A percentile compares a stretch with the other conserved stretches of the same genome.
Evolutionary conservation across 2,888 invertebrate species (phyloP).

Genomic region (Sinelater perroti): DNA sequence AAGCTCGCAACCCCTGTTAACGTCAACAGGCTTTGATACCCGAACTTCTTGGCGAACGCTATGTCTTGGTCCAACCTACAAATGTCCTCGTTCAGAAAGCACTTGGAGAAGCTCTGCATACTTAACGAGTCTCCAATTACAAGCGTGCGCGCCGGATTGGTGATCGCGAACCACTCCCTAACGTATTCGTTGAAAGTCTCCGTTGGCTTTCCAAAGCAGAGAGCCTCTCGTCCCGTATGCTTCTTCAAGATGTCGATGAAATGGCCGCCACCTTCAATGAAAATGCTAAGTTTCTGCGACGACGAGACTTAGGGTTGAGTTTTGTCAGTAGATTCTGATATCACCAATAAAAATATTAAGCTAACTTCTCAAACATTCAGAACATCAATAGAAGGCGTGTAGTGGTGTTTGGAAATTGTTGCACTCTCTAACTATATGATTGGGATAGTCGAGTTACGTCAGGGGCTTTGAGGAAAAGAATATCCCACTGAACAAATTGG

Average conservation of each 20-base stretch:
- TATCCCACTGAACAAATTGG: no score
- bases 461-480: no score
- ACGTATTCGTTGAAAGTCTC: slow-evolving; percentile 62
- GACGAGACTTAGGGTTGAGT: no score
- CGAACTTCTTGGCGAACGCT: slow-evolving; percentile 73
- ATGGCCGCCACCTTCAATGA: no score
- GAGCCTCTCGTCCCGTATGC: slow-evolving; percentile 59
- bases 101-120: slow-evolving; percentile 40
- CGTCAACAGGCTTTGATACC: slow-evolving; percentile 78
- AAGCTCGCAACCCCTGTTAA: slow-evolving; percentile 66
- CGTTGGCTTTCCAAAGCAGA: slow-evolving; percentile 64
- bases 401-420: no score
- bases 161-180: slow-evolving; percentile 66
- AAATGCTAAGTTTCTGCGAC: no score
- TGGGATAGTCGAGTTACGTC: no score
- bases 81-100: slow-evolving; percentile 32
- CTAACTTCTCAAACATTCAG: no score
- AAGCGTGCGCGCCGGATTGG: slow-evolving; percentile 71
- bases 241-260: slow-evolving; percentile 60
- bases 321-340: no score
- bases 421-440: no score
- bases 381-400: no score
- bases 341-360: no score
- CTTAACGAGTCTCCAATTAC: slow-evolving; percentile 87
- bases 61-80: slow-evolving; percentile 81